phyloP scores from a whole-genome alignment of 2,797 vertebrate species.

The Megaceryle alcyon region DNA sequence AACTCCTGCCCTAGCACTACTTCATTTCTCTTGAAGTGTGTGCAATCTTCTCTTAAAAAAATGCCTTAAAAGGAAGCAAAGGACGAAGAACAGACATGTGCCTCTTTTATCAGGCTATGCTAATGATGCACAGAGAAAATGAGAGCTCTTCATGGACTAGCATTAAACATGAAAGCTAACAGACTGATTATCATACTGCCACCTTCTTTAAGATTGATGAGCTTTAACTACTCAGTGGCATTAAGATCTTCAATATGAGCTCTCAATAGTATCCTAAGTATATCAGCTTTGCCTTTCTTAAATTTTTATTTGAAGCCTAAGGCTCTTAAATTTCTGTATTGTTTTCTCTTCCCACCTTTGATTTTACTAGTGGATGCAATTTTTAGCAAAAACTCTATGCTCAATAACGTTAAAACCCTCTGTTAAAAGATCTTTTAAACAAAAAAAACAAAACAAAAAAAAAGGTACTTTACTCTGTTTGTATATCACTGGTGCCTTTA shows the following conservation, averaged over 20 bases:
- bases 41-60: neutral
- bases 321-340: neutral
- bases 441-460: neutral
- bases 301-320: neutral
- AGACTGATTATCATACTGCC: neutral
- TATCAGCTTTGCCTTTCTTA: neutral
- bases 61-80: neutral
- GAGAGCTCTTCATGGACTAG: neutral
- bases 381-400: neutral
- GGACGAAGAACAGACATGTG: neutral
- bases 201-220: neutral
- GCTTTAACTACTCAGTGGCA: neutral
- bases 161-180: neutral
- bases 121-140: neutral
- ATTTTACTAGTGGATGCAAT: neutral
- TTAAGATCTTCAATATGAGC: neutral
- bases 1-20: neutral
- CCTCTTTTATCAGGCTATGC: neutral
- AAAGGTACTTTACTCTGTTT: neutral
- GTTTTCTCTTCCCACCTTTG: neutral
- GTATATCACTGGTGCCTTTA: neutral
- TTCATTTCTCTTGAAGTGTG: neutral
- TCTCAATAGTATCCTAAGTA: neutral
- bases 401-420: neutral
- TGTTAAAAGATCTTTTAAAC: neutral